Evolutionary conservation across 2,113 vertebrate species (phyloP).

Genomic region (Proteles cristata): DNA sequence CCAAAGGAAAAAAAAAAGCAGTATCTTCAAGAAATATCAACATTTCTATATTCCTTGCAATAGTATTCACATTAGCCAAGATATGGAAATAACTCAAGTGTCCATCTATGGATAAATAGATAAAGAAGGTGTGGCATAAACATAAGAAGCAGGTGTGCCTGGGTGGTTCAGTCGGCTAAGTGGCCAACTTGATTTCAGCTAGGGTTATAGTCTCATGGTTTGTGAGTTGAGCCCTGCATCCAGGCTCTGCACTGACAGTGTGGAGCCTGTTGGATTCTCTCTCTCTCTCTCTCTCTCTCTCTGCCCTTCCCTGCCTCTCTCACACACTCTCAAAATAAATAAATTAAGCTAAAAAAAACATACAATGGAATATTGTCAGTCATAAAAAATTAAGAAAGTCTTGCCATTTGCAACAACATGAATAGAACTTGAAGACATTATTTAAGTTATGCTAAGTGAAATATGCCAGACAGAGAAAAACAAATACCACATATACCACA

Average conservation of each 20-base stretch:
- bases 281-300: too few relatives aligned
- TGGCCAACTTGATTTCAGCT: too few relatives aligned
- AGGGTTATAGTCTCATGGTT: too few relatives aligned
- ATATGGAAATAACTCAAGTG: neutral
- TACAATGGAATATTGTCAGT: neutral
- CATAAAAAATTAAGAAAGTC: neutral
- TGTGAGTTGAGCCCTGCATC: too few relatives aligned
- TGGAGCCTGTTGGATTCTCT: too few relatives aligned
- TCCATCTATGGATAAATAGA: neutral
- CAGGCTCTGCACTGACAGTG: too few relatives aligned
- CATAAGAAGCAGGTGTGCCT: too few relatives aligned
- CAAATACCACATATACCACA: too few relatives aligned
- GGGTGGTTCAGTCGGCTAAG: too few relatives aligned
- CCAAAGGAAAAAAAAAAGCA: neutral
- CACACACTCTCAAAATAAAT: too few relatives aligned
- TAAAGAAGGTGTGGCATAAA: neutral
- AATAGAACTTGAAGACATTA: neutral
- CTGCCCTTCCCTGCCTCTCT: too few relatives aligned
- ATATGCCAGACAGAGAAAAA: neutral
- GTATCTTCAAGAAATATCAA: neutral
- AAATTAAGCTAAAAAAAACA: neutral
- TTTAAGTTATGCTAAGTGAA: neutral
- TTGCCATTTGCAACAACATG: neutral
- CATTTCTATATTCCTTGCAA: neutral
- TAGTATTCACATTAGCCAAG: neutral